Evolutionary conservation across 2,113 vertebrate species (phyloP), one percentile per base, ranked within the genome.

Genomic region (Nyctereutes procyonoides): DNA sequence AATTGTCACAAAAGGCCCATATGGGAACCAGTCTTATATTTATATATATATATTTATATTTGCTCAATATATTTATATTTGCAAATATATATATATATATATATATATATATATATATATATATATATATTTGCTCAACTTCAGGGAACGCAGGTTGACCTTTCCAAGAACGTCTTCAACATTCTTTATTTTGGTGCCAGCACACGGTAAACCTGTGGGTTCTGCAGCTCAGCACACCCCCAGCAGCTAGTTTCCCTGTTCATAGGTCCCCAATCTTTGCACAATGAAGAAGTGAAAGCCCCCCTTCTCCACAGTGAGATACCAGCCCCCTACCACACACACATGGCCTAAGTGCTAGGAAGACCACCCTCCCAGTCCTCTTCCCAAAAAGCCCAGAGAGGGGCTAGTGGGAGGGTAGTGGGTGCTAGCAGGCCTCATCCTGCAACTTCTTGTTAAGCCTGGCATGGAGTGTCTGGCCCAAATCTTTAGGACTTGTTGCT

Each of bases 351-450:
- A 60, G 17, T 20, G 26, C 56, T 38, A 58, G 30, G 60, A 77
- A 94, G 63, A 82, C 62, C 58, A 20, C 15, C 35, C 63, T 90
- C 76, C 84, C 10, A 53, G 8, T 26, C 32, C 69, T 32, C 20
- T 60, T 74, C 84, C 73, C 62, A 16, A 2, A 4, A 0, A 19
- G 53, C 20, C 77, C 28, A 13, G n/a, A 20, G 10, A 32, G 55
- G 24, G 9, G 3, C 67, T 22, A 0, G 22, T n/a, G 28, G 48
- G 30, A 80, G n/a, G 17, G 16, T 1, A 13, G n/a, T 10, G 1
- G 30, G 22, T 4, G 13, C 2, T 2, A 4, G 63, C 16, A 55
- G 24, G 55, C 19, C 38, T 15, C 32, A 3, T 10, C 56, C 56
- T 14, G 10, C 20, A 24, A 38, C 65, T 86, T 56, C 28, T 24